Percentiles rank a stretch among this genome's conserved stretches.
These are phyloP conservation scores for Tachypleus tridentatus DNA, from an alignment of 1,140 invertebrate species.

Conservation along the genomic window DNA sequence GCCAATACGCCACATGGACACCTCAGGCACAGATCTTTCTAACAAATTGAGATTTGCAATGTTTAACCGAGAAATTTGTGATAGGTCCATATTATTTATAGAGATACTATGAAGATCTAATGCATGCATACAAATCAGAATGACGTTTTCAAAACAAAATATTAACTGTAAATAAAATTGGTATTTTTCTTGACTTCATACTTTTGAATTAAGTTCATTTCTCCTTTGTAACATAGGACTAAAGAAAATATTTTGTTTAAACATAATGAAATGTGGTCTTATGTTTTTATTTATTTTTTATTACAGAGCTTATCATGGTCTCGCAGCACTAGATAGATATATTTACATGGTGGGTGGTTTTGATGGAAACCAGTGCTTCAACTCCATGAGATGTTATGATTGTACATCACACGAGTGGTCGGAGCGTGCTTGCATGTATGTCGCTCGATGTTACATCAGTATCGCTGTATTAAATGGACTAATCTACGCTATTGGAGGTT, in stretches of 20 bases:
- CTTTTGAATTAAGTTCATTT: too few species aligned
- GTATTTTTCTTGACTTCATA: too few species aligned
- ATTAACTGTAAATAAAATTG: too few species aligned
- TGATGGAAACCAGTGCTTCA: constrained; percentile 54
- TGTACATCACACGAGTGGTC: constrained; percentile 48
- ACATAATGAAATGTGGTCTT: neutral
- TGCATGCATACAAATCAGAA: too few species aligned
- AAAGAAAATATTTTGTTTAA: neutral
- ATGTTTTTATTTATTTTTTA: neutral
- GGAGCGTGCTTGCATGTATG: constrained; percentile 58
- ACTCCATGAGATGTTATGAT: constrained; percentile 52
- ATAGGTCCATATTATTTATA: too few species aligned
- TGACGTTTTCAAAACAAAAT: too few species aligned
- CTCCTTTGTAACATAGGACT: neutral
- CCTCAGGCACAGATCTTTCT: too few species aligned
- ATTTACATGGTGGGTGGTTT: constrained; percentile 68
- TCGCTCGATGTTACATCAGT: constrained; percentile 57
- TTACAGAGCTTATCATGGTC: constrained; percentile 55
- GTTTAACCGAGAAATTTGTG: too few species aligned
- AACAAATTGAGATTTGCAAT: too few species aligned
- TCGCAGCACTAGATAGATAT: constrained; percentile 49
- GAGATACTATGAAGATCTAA: too few species aligned
- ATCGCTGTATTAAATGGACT: constrained; percentile 44
- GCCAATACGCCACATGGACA: too few species aligned
- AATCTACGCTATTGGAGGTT: constrained; percentile 42